Evolutionary conservation across 2,113 vertebrate species (phyloP), one percentile per base, ranked within the genome.

Genomic region (Tychaedon coryphoeus): DNA sequence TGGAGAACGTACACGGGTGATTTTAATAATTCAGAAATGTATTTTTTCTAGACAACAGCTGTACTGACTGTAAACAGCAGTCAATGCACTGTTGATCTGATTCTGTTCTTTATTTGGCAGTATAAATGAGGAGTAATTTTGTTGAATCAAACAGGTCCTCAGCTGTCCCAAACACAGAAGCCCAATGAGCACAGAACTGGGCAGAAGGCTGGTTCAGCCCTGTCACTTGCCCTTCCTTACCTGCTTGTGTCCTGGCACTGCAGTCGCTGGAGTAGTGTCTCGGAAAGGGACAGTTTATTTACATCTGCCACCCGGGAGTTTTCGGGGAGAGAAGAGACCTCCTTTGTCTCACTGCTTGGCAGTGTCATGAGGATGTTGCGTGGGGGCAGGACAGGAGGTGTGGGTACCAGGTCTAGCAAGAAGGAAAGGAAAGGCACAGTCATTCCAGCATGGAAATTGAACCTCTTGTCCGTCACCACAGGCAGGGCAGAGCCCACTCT

Each of bases 361-460:
- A 88, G 5, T 18, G 94, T 47, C n/a, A 89, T 16, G 13, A 95
- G 25, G 93, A 99, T 96, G 95, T 98, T 99, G 74, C 99, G 98
- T 8, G 99, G 99, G 20, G 99, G 99, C 72, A 99, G 97, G 96
- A 99, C 97, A 2, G 99, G 99, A 7, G 99, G 99, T 4, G 96
- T 96, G 66, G 84, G 91, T 36, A 95, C 69, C 65, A 90, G 78
- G 56, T 99, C 99, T 99, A 92, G 69, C n/a, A 74, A 88, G 84
- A 61, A 94, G 53, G 57, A 91, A 97, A 53, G 14, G 50, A 95
- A 61, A 93, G 86, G 38, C 45, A 51, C 40, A 13, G 36, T 82
- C 29, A 54, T 16, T 43, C 33, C 51, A 83, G 45, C 54, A 43
- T 0, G 0, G 64, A 38, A 26, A 33, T 12, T 29, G 7, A 14